Base-by-base conservation (phyloP, 2,888 invertebrate genomes). In the Hylaea fasciaria region DNA sequence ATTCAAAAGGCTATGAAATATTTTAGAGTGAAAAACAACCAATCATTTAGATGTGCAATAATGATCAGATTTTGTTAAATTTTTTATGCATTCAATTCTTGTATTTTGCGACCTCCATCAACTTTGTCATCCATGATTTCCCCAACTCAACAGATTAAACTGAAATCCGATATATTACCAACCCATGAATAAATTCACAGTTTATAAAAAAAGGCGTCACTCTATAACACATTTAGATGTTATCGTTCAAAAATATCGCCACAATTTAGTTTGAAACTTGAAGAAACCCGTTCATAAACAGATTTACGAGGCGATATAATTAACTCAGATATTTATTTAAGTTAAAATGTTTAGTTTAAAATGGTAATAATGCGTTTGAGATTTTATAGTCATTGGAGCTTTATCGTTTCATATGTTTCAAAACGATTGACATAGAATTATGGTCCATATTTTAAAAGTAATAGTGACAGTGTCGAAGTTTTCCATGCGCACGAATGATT, bases 301-400 rank as follows among this genome's bases (percentile, higher is more conserved):
- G 49, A 70, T 75, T 70, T 73, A 75, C 66, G 68, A 64, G 40
- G 41, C 68, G 66, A 76, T 76, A 72, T 71, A 74, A 70, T 73
- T 73, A 72, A 72, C 71, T 70, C 62, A 60, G 65, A 71, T 73
- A 75, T 74, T 72, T 71, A 68, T 74, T 72, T 71, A 69, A 73
- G 68, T 68, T 65, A 73, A 74, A 73, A 70, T 57, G 71, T 64
- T 65, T 71, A 66, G 67, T 62, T 73, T 71, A 65, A 71, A 73
- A 75, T 73, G 70, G 66, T 71, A 71, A 74, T 75, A 70, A 69
- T 67, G 63, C 50, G 61, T 69, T 73, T 66, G 68, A 64, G 50
- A 59, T 65, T 57, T 64, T 60, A 58, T 62, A 3, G 50, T 37
- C 41, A 14, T 10, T 44, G 44, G 22, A 39, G 44, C 14, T 35